Conservation (phyloP, 2,888 invertebrate species). For the Ferdinandea cuprea region DNA sequence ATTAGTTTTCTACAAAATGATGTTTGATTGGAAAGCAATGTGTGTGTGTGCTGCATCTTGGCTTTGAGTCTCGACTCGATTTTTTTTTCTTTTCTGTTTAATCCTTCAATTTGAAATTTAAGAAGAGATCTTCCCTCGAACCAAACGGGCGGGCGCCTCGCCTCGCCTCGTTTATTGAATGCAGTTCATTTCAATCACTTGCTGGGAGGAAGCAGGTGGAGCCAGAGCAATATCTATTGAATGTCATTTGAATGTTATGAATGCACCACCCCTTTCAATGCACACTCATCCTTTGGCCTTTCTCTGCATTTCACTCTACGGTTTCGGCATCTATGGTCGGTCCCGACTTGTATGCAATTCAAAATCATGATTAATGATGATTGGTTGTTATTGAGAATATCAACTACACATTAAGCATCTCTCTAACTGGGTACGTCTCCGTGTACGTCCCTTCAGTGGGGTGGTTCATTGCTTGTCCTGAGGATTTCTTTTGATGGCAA, state of each 20-base stretch:
- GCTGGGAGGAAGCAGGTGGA: too few relatives aligned
- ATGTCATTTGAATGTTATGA: conserved; percentile 58
- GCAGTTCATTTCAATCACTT: conserved; percentile 45
- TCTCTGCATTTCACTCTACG: background rate
- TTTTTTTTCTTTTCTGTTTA: conserved; percentile 11
- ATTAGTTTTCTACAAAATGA: conserved; percentile 49
- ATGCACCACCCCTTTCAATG: conserved; percentile 18
- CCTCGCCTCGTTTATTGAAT: background rate
- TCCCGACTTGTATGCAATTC: conserved; percentile 67
- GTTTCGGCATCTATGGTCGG: too few relatives aligned
- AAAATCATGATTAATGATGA: conserved; percentile 74
- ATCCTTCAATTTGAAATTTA: conserved; percentile 47
- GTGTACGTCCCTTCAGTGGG: background rate
- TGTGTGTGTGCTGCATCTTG: conserved; percentile 19
- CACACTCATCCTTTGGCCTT: conserved; percentile 25
- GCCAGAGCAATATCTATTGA: conserved; percentile 25
- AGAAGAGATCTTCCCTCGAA: too few relatives aligned
- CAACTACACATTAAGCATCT: conserved; percentile 64
- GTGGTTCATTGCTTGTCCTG: conserved; percentile 29
- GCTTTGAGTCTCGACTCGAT: background rate
- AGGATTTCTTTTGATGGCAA: conserved; percentile 61
- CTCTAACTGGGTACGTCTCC: background rate
- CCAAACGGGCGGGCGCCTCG: conserved; percentile 54
- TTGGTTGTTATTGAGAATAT: conserved; percentile 73
- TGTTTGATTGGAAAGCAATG: conserved; percentile 54